A percentile compares a stretch with the other conserved stretches of the same genome.
Conservation (phyloP, 2,113 vertebrate species). For the Channa argus region DNA sequence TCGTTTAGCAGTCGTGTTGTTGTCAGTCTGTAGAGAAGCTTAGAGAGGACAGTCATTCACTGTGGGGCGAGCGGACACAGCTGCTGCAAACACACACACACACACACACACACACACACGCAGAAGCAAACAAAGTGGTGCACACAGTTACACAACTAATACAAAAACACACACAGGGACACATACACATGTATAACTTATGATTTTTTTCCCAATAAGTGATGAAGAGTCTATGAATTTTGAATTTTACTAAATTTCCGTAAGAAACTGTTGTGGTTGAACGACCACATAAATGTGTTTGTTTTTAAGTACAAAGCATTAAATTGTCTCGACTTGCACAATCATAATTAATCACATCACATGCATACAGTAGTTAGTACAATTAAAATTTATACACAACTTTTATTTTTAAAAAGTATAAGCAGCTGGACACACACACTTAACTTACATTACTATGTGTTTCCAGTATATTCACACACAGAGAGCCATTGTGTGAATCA, state of each 20-base stretch:
- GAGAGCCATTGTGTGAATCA: conserved; percentile 12
- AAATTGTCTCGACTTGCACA: background rate
- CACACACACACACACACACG: conserved; percentile 14
- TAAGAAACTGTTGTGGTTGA: background rate
- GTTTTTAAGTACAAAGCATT: background rate
- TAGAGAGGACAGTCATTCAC: conserved; percentile 63
- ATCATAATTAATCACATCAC: background rate
- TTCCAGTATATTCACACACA: conserved; percentile 6
- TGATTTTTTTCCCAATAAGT: no score
- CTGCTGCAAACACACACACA: conserved; percentile 44
- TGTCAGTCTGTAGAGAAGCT: conserved; percentile 70
- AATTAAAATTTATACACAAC: background rate
- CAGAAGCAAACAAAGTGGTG: background rate
- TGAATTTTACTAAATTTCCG: no score
- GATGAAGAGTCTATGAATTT: no score
- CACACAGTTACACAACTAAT: background rate
- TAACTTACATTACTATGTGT: background rate
- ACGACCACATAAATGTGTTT: background rate
- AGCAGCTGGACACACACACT: no score
- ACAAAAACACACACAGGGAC: background rate
- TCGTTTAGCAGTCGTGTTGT: conserved; percentile 72
- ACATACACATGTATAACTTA: background rate
- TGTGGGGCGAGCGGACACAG: conserved; percentile 55
- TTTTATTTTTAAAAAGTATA: background rate
- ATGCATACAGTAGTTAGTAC: no score